Evolutionary conservation across 2,888 invertebrate species (phyloP).

Genomic region (Dioctria linearis): DNA sequence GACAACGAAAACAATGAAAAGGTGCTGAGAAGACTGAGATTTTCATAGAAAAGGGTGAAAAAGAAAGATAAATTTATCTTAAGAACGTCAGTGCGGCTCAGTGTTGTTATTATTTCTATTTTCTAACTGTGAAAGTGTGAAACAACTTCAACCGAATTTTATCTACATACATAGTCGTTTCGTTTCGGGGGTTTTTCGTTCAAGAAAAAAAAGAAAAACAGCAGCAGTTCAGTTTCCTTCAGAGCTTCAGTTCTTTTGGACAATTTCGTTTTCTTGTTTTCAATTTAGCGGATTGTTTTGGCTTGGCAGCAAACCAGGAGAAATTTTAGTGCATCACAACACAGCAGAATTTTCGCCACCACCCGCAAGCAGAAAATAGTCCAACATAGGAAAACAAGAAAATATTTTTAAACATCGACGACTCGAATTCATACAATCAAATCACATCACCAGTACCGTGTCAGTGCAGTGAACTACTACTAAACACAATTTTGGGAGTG

Average conservation of each 20-base stretch:
- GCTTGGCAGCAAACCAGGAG: conserved; percentile 53
- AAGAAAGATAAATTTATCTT: background rate
- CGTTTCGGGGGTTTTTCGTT: background rate
- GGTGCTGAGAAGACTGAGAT: background rate
- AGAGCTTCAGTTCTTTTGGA: background rate
- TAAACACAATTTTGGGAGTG: background rate
- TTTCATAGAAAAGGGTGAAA: background rate
- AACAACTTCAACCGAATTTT: conserved; percentile 4
- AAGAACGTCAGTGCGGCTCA: background rate
- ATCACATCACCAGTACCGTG: background rate
- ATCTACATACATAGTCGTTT: background rate
- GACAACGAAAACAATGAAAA: background rate
- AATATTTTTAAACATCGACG: background rate
- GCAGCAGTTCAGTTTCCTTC: background rate
- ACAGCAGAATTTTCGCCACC: background rate
- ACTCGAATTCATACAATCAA: background rate
- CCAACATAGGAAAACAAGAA: conserved; percentile 57
- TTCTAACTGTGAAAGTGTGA: conserved; percentile 6
- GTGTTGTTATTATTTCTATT: background rate
- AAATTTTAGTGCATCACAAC: background rate
- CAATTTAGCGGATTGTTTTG: conserved; percentile 57
- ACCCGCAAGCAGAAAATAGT: conserved; percentile 54
- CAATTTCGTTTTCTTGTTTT: conserved; percentile 54
- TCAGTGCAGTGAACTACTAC: background rate
- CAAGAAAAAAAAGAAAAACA: background rate